phyloP scores from a whole-genome alignment of 1,140 invertebrate genomes.

The Brachionus sp. region DNA sequence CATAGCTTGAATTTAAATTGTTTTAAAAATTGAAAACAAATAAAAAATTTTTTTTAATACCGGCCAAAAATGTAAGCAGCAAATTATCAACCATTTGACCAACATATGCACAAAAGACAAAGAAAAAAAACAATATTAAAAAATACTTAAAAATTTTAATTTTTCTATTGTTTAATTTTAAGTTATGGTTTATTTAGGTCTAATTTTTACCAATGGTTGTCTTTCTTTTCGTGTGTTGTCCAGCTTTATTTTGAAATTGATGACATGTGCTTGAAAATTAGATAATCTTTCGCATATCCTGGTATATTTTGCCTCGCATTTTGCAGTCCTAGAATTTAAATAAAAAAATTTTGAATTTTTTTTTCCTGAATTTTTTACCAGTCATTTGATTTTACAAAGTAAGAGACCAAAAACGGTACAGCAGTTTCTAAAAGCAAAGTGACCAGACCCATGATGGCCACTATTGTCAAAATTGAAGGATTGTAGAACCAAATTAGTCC shows the following conservation, averaged over 20 bases:
- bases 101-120: slow-evolving; percentile 40
- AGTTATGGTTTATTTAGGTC: neutral
- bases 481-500: slow-evolving; percentile 30
- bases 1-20: neutral
- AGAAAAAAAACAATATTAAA: slow-evolving; percentile 19
- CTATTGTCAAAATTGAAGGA: slow-evolving; percentile 9
- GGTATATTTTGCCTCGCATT: neutral
- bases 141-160: slow-evolving; percentile 43
- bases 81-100: slow-evolving; percentile 44
- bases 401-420: too few species aligned
- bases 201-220: neutral
- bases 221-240: slow-evolving; percentile 3
- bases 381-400: too few species aligned
- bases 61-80: slow-evolving; percentile 27
- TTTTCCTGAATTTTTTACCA: neutral
- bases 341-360: neutral
- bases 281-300: slow-evolving; percentile 14
- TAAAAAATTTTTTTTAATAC: neutral
- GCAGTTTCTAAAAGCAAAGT: too few species aligned
- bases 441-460: too few species aligned
- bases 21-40: neutral
- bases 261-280: slow-evolving; percentile 2
- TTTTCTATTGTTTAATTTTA: neutral
- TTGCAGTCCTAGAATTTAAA: neutral
- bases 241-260: neutral